A percentile compares a stretch with the other conserved stretches of the same genome.
phyloP scores from a whole-genome alignment of 2,888 invertebrate genomes.

The Hirtodrosophila histrioides region DNA sequence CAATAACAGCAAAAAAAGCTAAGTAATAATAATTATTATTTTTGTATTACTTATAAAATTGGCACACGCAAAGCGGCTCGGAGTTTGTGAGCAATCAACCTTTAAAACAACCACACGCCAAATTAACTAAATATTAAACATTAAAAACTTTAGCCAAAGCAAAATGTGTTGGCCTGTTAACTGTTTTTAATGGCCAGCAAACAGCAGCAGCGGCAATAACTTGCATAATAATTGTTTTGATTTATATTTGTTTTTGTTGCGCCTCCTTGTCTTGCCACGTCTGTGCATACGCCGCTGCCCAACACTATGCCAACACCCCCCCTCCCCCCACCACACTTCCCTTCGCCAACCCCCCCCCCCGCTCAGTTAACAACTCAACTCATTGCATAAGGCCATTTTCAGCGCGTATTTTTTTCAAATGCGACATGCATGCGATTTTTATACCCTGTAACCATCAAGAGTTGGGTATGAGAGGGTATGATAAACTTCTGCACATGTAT shows the following conservation, averaged over 20 bases:
- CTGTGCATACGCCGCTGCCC: conserved; percentile 25
- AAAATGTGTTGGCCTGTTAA: conserved; percentile 54
- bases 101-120: conserved; percentile 39
- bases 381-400: conserved; percentile 67
- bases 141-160: conserved; percentile 27
- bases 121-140: conserved; percentile 41
- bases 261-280: conserved; percentile 24
- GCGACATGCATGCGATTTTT: conserved; percentile 78
- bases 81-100: conserved; percentile 47
- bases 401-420: conserved; percentile 59
- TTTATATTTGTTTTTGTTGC: conserved; percentile 55
- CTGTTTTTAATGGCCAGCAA: conserved; percentile 51
- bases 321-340: conserved; percentile 1
- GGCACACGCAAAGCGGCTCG: conserved; percentile 41
- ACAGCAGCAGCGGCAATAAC: conserved; percentile 35
- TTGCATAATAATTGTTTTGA: conserved; percentile 79
- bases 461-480: background rate
- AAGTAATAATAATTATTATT: conserved; percentile 2
- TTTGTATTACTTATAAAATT: conserved; percentile 11
- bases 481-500: no score
- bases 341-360: background rate
- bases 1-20: conserved; percentile 7
- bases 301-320: conserved; percentile 19
- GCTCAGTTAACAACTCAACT: conserved; percentile 4
- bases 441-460: conserved; percentile 18